Evolutionary conservation across 2,797 vertebrate species (phyloP), one percentile per base, ranked within the genome.

Genomic region (Dipus sagitta): DNA sequence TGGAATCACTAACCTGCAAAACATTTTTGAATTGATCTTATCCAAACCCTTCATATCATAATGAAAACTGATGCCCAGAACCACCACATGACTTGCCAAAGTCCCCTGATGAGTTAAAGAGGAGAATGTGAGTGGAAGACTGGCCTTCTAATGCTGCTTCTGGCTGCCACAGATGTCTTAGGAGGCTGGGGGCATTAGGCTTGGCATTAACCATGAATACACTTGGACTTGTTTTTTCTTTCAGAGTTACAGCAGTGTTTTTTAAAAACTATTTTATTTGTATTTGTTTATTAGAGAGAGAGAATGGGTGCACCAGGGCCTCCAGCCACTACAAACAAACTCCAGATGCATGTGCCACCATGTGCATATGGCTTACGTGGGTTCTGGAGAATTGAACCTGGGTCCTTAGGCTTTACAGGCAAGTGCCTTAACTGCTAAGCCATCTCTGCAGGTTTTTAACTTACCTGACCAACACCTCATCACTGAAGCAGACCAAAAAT

Each of bases 401-500:
- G 11, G 9, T 47, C 47, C 47, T 47, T 47, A 47, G 47, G 47
- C 47, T 47, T 47, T 11, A 47, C 47, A 47, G 47, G 47, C 47
- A 47, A 47, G 47, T 11, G 7, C 47, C 11, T 47, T 47, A 47
- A 47, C 47, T 47, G 47, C 47, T 47, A 47, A 47, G 47, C 47
- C 47, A 47, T 47, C 47, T 1, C 47, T 47, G 6, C 47, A 47
- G 47, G 34, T 87, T 93, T 92, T 94, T 75, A 72, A 83, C 88
- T 93, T 86, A 79, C 72, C 47, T 85, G 34, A 80, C 42, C 30
- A n/a, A n/a, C n/a, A n/a, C n/a, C n/a, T n/a, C n/a, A n/a, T n/a
- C n/a, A n/a, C n/a, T n/a, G n/a, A n/a, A n/a, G n/a, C n/a, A n/a
- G n/a, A n/a, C n/a, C n/a, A n/a, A n/a, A n/a, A n/a, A n/a, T n/a